Evolutionary conservation across 2,797 vertebrate genomes (phyloP), one percentile per base, ranked within the genome.

Genomic region (Malurus splendens): DNA sequence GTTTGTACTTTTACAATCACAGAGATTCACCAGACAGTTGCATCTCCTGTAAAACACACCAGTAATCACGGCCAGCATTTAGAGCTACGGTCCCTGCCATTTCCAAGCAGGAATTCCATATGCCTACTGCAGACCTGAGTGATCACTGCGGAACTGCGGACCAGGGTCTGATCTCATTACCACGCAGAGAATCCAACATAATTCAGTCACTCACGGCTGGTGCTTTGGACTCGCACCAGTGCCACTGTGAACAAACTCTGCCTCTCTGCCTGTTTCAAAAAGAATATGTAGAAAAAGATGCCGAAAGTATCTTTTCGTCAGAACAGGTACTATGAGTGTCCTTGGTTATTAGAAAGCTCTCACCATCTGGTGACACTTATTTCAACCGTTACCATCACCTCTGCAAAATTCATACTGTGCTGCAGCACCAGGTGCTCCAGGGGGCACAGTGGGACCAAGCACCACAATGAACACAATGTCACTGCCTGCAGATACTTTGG

Each of bases 91-190:
- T 9, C 14, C 28, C 54, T 72, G 50, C 27, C 12, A 6, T 70
- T 91, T 81, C 47, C 41, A 55, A 39, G 22, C 2, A 16, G 60
- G 56, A 68, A 56, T 66, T 50, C 32, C 1, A 0, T 38, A 65
- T 0, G 0, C 47, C 51, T 51, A 18, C 67, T 75, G 82, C 73
- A 87, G 82, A 80, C 14, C 28, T 45, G 25, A 65, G 55, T 5
- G 42, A 79, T 51, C 24, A 15, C 79, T 60, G 87, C 2, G 0
- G n/a, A 65, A 15, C 79, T 60, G 87, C 2, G 0, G n/a, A 65
- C 25, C 59, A 39, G 68, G 25, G 64, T 55, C 86, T 95, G 92
- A 89, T 68, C 93, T 93, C 91, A 89, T 73, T 48, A 42, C n/a
- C 64, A 80, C 79, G 89, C 86, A 73, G 91, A 24, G 84, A 89